Base-by-base conservation (phyloP, 2,113 vertebrate species). In the Antechinus flavipes region DNA sequence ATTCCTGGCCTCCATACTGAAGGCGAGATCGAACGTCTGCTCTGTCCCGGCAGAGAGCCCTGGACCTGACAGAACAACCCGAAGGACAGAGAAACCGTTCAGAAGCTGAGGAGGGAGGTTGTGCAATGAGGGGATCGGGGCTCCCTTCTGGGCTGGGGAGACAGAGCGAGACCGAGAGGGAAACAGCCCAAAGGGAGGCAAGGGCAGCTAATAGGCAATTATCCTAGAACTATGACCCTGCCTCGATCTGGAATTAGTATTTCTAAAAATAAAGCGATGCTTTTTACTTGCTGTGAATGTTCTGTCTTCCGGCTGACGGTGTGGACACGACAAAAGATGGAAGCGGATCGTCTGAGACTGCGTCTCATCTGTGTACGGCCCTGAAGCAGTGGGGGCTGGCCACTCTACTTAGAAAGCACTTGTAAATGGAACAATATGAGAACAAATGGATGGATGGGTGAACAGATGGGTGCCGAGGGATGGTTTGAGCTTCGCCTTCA, bases 251-350 rank as follows among this genome's bases (percentile, higher is more conserved):
- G 35, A 91, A 93, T 27, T 84, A 90, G 90, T 11, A 47, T 24
- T 93, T 91, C 84, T 93, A 35, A 97, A 96, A 96, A 25, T 35
- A 93, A 96, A 49, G 58, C n/a, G 94, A 54, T 25, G 12, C 46
- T 25, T 76, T 76, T 76, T 23, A 42, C 35, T 76, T 76, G 68
- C n/a, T 76, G 68, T 22, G 14, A 19, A n/a, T 16, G 24, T 50
- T 90, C 46, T 27, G 1, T 50, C 47, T 50, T 9, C 47, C 30
- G 23, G 47, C 89, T 7, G n/a, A 4, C 27, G 50, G 89, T 26
- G 2, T 90, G 68, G 35, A 68, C 58, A 76, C n/a, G 35, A n/a
- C 35, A n/a, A n/a, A 76, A 14, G 5, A n/a, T 19, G 30, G 3
- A n/a, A 19, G 19, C 35, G 23, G 68, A 76, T 1, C 35, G 16